phyloP scores from a whole-genome alignment of 2,797 vertebrate genomes.

The Diglossa cyanea region DNA sequence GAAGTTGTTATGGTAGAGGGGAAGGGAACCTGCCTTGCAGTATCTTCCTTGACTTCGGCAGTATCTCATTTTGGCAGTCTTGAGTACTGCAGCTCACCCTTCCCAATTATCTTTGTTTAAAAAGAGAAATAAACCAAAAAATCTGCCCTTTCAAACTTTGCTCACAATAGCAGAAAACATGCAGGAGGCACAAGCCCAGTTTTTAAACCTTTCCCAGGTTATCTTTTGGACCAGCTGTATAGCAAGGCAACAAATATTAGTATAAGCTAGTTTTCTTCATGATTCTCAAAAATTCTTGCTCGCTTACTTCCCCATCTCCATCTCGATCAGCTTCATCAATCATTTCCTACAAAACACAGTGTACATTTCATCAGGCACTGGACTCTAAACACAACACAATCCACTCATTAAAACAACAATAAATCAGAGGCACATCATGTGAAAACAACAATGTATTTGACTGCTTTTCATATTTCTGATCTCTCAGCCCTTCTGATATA shows the following conservation, averaged over 20 bases:
- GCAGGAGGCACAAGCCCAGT: not conserved
- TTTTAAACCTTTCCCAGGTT: conserved; percentile 30
- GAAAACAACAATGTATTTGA: not conserved
- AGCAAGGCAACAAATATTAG: conserved; percentile 58
- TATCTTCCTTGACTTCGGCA: not conserved
- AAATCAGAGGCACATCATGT: not conserved
- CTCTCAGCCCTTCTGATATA: not conserved
- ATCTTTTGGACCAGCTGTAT: conserved; percentile 8
- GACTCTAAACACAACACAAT: not conserved
- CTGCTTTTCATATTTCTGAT: not conserved
- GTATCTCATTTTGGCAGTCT: not conserved
- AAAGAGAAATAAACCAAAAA: not conserved
- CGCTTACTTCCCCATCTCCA: conserved; percentile 92
- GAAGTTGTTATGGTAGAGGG: not conserved
- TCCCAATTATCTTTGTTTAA: not conserved
- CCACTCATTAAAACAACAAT: not conserved
- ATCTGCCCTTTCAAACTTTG: not conserved
- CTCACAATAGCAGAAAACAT: not conserved
- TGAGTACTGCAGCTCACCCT: not conserved
- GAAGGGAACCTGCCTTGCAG: not conserved
- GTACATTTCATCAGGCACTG: not conserved
- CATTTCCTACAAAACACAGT: conserved; percentile 86
- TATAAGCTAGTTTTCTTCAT: conserved; percentile 95
- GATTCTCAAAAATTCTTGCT: conserved; percentile 92
- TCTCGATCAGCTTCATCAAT: conserved; percentile 93